A percentile compares a stretch with the other conserved stretches of the same genome.
phyloP scores from a whole-genome alignment of 1,140 invertebrate species.

The Bombus confusus region DNA sequence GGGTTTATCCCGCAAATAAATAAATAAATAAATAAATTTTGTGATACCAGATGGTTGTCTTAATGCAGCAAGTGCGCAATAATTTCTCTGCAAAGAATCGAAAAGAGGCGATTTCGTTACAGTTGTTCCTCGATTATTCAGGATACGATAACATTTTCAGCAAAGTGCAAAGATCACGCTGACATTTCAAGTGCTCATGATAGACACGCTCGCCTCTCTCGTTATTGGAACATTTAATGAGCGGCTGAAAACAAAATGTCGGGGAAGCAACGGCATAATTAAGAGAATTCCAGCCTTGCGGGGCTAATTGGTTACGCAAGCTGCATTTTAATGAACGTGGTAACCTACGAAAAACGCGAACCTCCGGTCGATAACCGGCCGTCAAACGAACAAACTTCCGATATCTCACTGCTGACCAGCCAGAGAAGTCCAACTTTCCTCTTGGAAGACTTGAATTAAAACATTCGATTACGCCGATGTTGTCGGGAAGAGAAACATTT shows the following conservation, averaged over 20 bases:
- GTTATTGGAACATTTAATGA: slow-evolving; percentile 41
- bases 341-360: not conserved
- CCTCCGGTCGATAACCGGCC: not conserved
- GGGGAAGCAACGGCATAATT: slow-evolving; percentile 30
- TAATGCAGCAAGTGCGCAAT: not conserved
- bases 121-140: too few species aligned
- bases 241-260: slow-evolving; percentile 3
- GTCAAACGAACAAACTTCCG: slow-evolving; percentile 15
- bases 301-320: slow-evolving; percentile 28
- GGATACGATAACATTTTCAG: not conserved
- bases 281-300: slow-evolving; percentile 29
- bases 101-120: not conserved
- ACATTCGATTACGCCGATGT: too few species aligned
- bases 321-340: slow-evolving; percentile 41
- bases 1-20: too few species aligned
- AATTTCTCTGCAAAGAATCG: not conserved
- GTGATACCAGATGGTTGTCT: not conserved
- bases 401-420: not conserved
- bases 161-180: not conserved
- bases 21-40: too few species aligned
- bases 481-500: not conserved
- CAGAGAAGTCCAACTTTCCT: not conserved
- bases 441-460: not conserved
- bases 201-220: not conserved
- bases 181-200: not conserved